Percentiles rank a stretch among this genome's conserved stretches.
phyloP scores from a whole-genome alignment of 2,113 vertebrate species.

The Clarias macrocephalus region DNA sequence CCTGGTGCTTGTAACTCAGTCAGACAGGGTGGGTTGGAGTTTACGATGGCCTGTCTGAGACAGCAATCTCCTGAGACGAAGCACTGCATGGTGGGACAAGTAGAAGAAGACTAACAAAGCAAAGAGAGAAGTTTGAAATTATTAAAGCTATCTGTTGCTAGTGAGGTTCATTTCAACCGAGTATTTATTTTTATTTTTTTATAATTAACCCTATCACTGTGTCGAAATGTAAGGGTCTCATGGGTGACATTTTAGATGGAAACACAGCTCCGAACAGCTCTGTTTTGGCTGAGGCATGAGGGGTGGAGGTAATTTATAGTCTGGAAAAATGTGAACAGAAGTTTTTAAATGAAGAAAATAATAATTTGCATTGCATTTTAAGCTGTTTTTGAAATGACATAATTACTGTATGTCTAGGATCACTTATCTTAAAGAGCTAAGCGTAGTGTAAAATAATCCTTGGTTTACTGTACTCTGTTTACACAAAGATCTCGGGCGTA shows the following conservation, averaged over 20 bases:
- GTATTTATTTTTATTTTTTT: background rate
- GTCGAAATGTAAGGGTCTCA: background rate
- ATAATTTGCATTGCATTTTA: background rate
- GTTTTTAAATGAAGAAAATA: background rate
- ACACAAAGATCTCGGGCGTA: background rate
- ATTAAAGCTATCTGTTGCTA: background rate
- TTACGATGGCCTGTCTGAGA: slow-evolving; percentile 11
- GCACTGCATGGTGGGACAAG: background rate
- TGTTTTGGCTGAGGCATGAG: slow-evolving; percentile 1
- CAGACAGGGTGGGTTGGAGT: slow-evolving; percentile 12
- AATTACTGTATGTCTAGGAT: background rate
- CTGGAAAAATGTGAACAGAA: background rate
- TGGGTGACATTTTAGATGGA: background rate
- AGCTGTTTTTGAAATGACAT: background rate
- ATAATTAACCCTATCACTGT: background rate
- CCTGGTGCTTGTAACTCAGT: slow-evolving; percentile 29
- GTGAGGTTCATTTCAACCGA: background rate
- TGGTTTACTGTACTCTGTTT: background rate
- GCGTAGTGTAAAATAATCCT: background rate
- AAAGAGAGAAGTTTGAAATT: slow-evolving; percentile 38
- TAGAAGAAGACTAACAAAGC: slow-evolving; percentile 66
- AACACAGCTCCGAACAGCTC: background rate
- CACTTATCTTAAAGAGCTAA: background rate
- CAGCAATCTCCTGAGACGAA: background rate
- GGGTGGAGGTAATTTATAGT: background rate